phyloP scores from a whole-genome alignment of 2,113 vertebrate species.

The Suncus etruscus region DNA sequence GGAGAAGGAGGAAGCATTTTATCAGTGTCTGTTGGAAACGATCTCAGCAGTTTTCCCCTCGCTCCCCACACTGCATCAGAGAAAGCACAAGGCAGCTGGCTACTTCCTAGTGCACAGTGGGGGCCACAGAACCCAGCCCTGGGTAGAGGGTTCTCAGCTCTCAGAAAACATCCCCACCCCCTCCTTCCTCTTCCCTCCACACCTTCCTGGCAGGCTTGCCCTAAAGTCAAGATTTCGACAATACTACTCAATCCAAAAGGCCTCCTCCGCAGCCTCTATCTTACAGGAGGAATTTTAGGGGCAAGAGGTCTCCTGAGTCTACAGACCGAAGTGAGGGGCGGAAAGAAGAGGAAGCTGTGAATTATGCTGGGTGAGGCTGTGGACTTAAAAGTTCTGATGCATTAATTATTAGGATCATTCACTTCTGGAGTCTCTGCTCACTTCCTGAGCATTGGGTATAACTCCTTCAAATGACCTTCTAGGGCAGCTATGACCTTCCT shows the following conservation, averaged over 20 bases:
- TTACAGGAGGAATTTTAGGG: neutral
- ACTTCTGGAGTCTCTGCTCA: neutral
- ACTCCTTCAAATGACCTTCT: neutral
- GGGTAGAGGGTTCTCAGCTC: no score
- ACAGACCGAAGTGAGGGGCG: neutral
- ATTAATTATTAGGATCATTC: neutral
- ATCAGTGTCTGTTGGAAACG: neutral
- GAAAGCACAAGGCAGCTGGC: no score
- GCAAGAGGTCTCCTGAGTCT: neutral
- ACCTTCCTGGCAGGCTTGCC: neutral
- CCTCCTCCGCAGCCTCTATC: neutral
- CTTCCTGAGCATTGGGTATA: neutral
- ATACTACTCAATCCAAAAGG: neutral
- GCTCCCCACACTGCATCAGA: neutral
- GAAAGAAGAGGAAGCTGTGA: neutral
- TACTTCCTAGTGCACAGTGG: neutral
- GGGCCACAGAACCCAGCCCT: no score
- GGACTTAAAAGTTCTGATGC: neutral
- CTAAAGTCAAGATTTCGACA: neutral
- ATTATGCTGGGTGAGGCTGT: neutral
- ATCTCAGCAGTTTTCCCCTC: neutral
- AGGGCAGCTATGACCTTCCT: conserved; percentile 1
- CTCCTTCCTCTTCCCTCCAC: neutral
- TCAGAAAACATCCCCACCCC: no score
- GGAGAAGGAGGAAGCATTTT: neutral